These are phyloP conservation scores for Scaptomyza pallida DNA, from an alignment of 1,140 invertebrate genomes.

Conservation along the genomic window DNA sequence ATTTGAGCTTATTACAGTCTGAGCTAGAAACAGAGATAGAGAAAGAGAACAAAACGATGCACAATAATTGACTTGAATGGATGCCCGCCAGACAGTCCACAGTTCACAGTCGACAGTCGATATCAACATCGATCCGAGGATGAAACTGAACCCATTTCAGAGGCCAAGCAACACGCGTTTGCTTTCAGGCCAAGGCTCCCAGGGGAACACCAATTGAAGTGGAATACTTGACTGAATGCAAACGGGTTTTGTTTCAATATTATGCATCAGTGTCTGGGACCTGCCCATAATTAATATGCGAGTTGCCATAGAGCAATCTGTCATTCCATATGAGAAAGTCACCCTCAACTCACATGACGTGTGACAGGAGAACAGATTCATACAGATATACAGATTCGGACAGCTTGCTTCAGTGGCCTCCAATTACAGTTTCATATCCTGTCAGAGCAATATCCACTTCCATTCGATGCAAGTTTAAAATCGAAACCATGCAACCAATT, in stretches of 20 bases:
- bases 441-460: constrained; percentile 21
- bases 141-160: constrained; percentile 11
- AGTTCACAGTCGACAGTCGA: too few relatives aligned
- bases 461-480: constrained; percentile 18
- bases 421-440: constrained; percentile 45
- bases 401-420: constrained; percentile 39
- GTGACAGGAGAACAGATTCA: constrained; percentile 9
- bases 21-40: background rate
- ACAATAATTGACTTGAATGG: constrained; percentile 1
- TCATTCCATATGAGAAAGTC: constrained; percentile 20
- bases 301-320: constrained; percentile 42
- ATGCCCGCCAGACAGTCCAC: background rate
- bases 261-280: constrained; percentile 2
- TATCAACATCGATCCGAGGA: background rate
- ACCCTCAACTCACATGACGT: constrained; percentile 23
- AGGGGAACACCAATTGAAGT: constrained; percentile 3
- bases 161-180: constrained; percentile 17
- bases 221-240: constrained; percentile 1
- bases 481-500: constrained; percentile 33
- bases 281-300: constrained; percentile 45
- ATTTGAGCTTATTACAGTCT: constrained; percentile 16
- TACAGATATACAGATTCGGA: constrained; percentile 26
- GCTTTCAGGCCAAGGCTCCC: constrained; percentile 7
- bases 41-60: constrained; percentile 16
- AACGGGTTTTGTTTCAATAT: constrained; percentile 22